Evolutionary conservation across 2,797 vertebrate genomes (phyloP), one percentile per base, ranked within the genome.

Genomic region (Remorina albescens): DNA sequence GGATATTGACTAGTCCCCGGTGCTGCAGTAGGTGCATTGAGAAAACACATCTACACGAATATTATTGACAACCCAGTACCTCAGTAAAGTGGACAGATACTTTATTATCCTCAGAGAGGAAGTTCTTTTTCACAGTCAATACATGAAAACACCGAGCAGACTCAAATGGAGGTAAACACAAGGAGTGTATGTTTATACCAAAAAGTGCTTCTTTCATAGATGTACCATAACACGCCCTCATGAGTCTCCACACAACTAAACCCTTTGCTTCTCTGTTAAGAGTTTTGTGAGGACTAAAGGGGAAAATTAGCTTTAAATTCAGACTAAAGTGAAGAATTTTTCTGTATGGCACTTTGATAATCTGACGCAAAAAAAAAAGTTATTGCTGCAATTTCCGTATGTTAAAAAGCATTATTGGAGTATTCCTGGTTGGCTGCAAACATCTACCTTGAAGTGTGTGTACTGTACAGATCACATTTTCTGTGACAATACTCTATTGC

Each of bases 61-160:
- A 78, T 86, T 91, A 91, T 91, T 87, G 90, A 92, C 88, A 82
- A 67, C 23, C 37, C 57, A 56, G 68, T 75, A 76, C 84, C 70
- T 83, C 82, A 51, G 74, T 76, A 78, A 90, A 90, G 83, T 84
- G 83, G 88, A 86, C 80, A 83, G 71, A 84, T 87, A 84, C 87
- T 89, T 88, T 86, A 88, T 91, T 91, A 88, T 89, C 81, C 67
- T 71, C 74, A 30, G 71, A 88, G 83, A 87, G 85, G 76, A 89
- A 90, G 88, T 90, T 88, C 10, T 9, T 85, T 88, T 81, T 86
- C 67, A 44, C 71, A 76, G 83, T 90, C 88, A 41, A 89, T 86
- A 84, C 63, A 61, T 63, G 73, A 68, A 76, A 77, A 80, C 65
- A 69, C 60, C n/a, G 59, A 74, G 74, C 66, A 28, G 44, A 8